Evolutionary conservation across 2,888 invertebrate species (phyloP).

Genomic region (Temnothorax ravouxi): DNA sequence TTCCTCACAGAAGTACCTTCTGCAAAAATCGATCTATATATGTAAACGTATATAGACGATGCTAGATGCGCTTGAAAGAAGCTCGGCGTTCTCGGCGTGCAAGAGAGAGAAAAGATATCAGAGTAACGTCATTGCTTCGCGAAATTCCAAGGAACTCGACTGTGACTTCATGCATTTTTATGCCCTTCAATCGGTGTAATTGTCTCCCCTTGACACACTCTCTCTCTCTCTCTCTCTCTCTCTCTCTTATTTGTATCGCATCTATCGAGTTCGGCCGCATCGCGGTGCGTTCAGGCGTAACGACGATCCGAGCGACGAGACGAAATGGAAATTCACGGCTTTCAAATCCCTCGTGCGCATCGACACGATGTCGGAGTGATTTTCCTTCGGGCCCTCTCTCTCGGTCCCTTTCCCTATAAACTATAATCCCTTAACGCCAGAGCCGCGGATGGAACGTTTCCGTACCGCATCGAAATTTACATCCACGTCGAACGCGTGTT

Average conservation of each 20-base stretch:
- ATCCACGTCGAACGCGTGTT: constrained; percentile 22
- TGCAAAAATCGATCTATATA: constrained; percentile 40
- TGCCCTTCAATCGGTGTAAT: constrained; percentile 72
- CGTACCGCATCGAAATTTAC: constrained; percentile 22
- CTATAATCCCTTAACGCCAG: constrained; percentile 43
- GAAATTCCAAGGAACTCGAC: constrained; percentile 64
- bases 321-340: constrained; percentile 71
- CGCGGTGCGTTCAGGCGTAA: constrained; percentile 60
- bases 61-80: constrained; percentile 27
- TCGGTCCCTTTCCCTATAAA: constrained; percentile 29
- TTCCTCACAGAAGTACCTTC: constrained; percentile 47
- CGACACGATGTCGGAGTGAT: constrained; percentile 49
- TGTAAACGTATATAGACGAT: constrained; percentile 36
- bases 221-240: background rate
- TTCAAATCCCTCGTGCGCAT: constrained; percentile 53
- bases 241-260: background rate
- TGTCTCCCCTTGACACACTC: constrained; percentile 48
- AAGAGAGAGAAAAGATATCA: constrained; percentile 20
- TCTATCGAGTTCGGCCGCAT: constrained; percentile 24
- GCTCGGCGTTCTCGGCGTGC: background rate
- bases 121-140: constrained; percentile 54
- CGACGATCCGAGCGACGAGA: constrained; percentile 57
- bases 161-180: constrained; percentile 75
- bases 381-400: constrained; percentile 26
- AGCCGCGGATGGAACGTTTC: constrained; percentile 25